These are phyloP conservation scores for Nannoperca obscura DNA, from an alignment of 2,797 vertebrate genomes.

Conservation along the genomic window DNA sequence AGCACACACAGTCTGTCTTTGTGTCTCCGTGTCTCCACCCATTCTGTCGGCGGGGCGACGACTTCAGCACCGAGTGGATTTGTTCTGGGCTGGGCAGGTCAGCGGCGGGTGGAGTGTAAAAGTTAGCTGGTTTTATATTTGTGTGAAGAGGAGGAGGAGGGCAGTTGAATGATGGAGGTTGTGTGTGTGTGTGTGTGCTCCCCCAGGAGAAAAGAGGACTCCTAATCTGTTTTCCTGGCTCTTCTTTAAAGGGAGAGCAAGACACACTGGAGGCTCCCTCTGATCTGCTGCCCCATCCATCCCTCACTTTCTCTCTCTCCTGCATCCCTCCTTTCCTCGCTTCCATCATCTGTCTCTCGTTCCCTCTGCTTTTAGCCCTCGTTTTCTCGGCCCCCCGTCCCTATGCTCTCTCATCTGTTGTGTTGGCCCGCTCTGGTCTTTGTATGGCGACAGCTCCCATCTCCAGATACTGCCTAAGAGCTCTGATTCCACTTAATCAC, in stretches of 20 bases:
- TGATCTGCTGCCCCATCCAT: slow-evolving; percentile 86
- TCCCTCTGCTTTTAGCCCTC: slow-evolving; percentile 81
- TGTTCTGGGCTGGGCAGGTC: slow-evolving; percentile 80
- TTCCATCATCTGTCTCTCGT: slow-evolving; percentile 77
- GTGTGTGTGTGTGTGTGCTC: slow-evolving; percentile 65
- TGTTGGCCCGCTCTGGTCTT: slow-evolving; percentile 83
- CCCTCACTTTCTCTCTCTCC: slow-evolving; percentile 77
- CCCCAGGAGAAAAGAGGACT: slow-evolving; percentile 84
- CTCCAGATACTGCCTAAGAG: slow-evolving; percentile 84
- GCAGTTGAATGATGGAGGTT: slow-evolving; percentile 64
- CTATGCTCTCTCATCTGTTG: slow-evolving; percentile 86
- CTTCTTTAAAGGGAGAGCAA: slow-evolving; percentile 86
- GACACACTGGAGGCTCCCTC: slow-evolving; percentile 84
- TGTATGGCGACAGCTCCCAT: slow-evolving; percentile 81
- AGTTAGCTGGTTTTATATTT: slow-evolving; percentile 75
- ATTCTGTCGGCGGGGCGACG: slow-evolving; percentile 22
- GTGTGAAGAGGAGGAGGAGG: slow-evolving; percentile 57
- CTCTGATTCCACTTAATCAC: slow-evolving; percentile 87
- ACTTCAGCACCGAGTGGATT: slow-evolving; percentile 60
- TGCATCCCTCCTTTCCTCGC: slow-evolving; percentile 73
- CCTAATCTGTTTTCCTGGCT: slow-evolving; percentile 89
- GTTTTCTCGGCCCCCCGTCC: slow-evolving; percentile 78
- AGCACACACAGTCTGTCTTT: slow-evolving; percentile 55
- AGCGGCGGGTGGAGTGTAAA: slow-evolving; percentile 57
- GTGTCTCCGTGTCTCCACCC: slow-evolving; percentile 51